These are phyloP conservation scores for Diadegma fenestrale DNA, from an alignment of 2,888 invertebrate species.

Conservation along the genomic window DNA sequence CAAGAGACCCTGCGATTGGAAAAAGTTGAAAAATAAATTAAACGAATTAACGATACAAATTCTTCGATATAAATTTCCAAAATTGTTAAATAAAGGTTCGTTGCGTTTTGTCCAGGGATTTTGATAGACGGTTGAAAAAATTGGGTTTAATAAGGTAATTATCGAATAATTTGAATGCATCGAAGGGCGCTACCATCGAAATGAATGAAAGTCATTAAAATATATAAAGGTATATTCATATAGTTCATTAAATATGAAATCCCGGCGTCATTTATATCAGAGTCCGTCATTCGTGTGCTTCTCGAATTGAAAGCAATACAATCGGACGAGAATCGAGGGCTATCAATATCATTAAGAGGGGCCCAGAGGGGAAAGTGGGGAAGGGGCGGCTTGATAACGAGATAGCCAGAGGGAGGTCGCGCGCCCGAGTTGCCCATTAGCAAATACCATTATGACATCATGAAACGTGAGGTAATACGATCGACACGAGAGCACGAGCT, in stretches of 20 bases:
- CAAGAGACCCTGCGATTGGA: neutral
- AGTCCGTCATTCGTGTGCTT: constrained; percentile 2
- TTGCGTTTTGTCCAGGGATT: neutral
- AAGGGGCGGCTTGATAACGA: constrained; percentile 20
- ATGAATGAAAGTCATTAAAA: neutral
- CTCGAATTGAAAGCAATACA: constrained; percentile 59
- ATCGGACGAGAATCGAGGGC: constrained; percentile 57
- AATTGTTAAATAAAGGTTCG: neutral
- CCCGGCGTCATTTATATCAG: neutral
- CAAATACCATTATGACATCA: constrained; percentile 76
- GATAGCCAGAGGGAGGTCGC: constrained; percentile 48
- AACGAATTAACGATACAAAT: neutral
- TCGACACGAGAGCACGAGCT: constrained; percentile 62
- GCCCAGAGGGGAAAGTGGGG: neutral
- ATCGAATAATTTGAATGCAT: neutral
- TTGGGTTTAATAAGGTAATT: neutral
- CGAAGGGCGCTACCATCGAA: neutral
- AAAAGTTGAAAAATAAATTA: neutral
- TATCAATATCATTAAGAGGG: constrained; percentile 65
- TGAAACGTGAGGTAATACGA: constrained; percentile 72
- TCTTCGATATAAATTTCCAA: neutral
- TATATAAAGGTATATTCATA: neutral
- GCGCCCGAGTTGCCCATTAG: constrained; percentile 72
- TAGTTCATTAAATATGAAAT: neutral
- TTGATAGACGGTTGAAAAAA: neutral